A percentile compares a stretch with the other conserved stretches of the same genome.
Conservation (phyloP, 2,113 vertebrate species). For the Heteronetta atricapilla region DNA sequence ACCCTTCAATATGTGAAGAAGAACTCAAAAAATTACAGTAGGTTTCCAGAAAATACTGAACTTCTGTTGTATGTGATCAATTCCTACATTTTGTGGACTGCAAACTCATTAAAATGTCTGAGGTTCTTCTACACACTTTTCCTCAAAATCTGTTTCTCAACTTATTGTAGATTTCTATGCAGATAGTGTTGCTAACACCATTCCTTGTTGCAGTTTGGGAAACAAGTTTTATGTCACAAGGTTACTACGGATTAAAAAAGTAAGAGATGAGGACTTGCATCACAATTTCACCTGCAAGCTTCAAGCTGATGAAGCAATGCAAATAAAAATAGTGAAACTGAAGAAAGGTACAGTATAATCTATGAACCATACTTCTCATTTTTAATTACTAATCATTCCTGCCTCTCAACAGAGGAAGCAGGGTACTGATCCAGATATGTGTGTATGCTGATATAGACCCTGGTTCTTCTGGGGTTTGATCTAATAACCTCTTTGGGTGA, state of each 20-base stretch:
- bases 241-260: slow-evolving; percentile 62
- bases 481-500: neutral
- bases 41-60: slow-evolving; percentile 18
- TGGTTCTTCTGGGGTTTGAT: neutral
- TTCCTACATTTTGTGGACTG: neutral
- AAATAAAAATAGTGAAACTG: slow-evolving; percentile 58
- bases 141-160: neutral
- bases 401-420: neutral
- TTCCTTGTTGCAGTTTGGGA: slow-evolving; percentile 43
- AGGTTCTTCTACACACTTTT: neutral
- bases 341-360: slow-evolving; percentile 60
- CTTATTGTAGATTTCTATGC: neutral
- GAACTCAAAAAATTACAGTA: slow-evolving; percentile 29
- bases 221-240: slow-evolving; percentile 42
- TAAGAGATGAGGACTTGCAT: slow-evolving; percentile 66
- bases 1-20: slow-evolving; percentile 56
- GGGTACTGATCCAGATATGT: neutral
- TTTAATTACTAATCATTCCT: neutral
- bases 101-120: neutral
- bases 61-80: neutral
- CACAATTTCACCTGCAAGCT: slow-evolving; percentile 73
- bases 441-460: neutral
- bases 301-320: neutral
- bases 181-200: neutral
- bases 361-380: neutral